Evolutionary conservation across 2,113 vertebrate genomes (phyloP).

Genomic region (Ciconia maguari): DNA sequence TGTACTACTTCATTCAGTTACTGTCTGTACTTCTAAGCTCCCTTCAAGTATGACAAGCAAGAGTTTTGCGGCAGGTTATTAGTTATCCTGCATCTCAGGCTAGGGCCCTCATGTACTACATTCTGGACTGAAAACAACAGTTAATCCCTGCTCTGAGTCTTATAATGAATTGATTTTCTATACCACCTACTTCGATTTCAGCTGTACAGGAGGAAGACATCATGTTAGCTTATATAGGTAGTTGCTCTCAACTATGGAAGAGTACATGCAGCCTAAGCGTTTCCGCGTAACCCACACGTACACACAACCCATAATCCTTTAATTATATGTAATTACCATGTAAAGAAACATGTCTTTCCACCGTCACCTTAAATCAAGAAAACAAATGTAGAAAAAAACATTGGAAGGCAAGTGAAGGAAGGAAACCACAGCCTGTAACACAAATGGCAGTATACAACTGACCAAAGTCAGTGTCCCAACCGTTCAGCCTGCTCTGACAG

Average conservation of each 20-base stretch:
- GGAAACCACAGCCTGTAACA: background rate
- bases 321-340: background rate
- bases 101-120: background rate
- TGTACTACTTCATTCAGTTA: background rate
- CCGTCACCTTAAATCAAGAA: background rate
- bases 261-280: background rate
- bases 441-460: background rate
- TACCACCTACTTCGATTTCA: background rate
- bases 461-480: background rate
- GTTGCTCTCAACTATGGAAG: background rate
- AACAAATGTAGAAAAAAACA: background rate
- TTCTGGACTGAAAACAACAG: background rate
- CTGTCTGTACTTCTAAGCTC: background rate
- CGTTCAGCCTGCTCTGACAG: background rate
- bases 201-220: background rate
- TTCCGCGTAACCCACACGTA: rapidly evolving
- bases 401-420: background rate
- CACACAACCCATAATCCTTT: background rate
- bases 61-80: background rate
- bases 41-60: background rate
- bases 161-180: background rate
- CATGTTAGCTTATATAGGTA: background rate
- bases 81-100: background rate
- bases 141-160: background rate
- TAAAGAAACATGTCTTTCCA: background rate